These are phyloP conservation scores for Pungitius pungitius DNA, from an alignment of 2,113 vertebrate species.

Conservation along the genomic window DNA sequence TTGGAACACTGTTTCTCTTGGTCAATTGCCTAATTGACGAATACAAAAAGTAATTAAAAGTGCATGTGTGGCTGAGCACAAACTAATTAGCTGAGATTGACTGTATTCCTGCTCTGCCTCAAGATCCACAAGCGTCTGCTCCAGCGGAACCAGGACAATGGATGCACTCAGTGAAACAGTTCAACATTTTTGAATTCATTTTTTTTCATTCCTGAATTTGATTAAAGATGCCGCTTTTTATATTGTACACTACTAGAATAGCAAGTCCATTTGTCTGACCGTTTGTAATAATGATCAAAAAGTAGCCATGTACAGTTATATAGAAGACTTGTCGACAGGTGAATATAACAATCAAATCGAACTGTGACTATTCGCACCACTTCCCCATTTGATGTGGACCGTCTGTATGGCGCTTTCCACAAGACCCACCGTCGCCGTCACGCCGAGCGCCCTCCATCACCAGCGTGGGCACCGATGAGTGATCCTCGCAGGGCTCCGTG, in stretches of 20 bases:
- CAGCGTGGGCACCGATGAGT: constrained; percentile 1
- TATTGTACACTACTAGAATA: background rate
- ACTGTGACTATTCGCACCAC: too few species aligned
- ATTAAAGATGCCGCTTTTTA: background rate
- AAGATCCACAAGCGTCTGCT: background rate
- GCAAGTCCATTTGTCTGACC: too few species aligned
- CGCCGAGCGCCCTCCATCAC: too few species aligned
- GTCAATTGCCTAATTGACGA: background rate
- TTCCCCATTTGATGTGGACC: too few species aligned
- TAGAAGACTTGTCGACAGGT: too few species aligned
- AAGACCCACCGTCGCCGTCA: too few species aligned
- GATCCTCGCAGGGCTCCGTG: constrained; percentile 20
- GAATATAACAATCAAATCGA: too few species aligned
- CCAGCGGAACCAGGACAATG: background rate
- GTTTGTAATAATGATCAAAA: too few species aligned
- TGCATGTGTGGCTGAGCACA: background rate
- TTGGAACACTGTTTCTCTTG: background rate
- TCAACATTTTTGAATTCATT: too few species aligned
- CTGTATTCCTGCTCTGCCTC: background rate
- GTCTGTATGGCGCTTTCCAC: background rate
- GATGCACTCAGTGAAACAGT: background rate
- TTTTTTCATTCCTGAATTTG: too few species aligned
- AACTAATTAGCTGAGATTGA: background rate
- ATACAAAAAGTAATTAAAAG: background rate
- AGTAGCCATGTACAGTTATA: too few species aligned